Base-by-base conservation (phyloP, 2,888 invertebrate species). In the Beris chalybata region DNA sequence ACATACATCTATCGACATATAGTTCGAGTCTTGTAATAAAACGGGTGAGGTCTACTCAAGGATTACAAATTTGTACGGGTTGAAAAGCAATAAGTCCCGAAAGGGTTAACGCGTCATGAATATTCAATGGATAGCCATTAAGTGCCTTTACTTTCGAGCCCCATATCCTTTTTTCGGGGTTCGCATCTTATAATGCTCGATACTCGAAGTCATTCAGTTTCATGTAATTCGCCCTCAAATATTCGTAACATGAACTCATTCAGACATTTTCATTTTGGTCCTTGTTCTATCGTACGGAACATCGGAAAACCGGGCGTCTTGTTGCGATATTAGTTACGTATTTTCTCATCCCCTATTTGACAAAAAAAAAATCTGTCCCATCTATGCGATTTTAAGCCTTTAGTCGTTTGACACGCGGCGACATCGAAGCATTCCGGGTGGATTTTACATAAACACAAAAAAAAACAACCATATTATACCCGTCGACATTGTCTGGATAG, bases 91-190 rank as follows among this genome's bases (percentile, higher is more conserved):
- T 52, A 68, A 69, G 64, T 59, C 63, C 56, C 66, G 43, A 65
- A 67, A 65, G 67, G 69, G 69, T 65, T 67, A 65, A 57, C 67
- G 61, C 52, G 63, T 65, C 65, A 69, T 69, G 69, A 69, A 69
- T 69, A 69, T 69, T 69, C 69, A 67, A 69, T 69, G 61, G 63
- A 31, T 30, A 57, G 52, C 59, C 48, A 69, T 69, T 69, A 31
- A 67, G 50, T 52, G 44, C 56, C 29, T 64, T 64, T 64, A 64
- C 48, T 22, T n/a, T 29, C 7, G 48, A 48, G 48, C 38, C 38
- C 22, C 38, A 38, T 38, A 38, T 38, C 38, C 38, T 38, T 38
- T 38, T 38, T 22, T 22, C 22, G 22, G 22, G 38, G 7, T 38
- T 38, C 38, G 38, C 38, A 38, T 38, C 38, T 38, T 38, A 38